Evolutionary conservation across 2,888 invertebrate genomes (phyloP).

Genomic region (Lacanobia oleracea): DNA sequence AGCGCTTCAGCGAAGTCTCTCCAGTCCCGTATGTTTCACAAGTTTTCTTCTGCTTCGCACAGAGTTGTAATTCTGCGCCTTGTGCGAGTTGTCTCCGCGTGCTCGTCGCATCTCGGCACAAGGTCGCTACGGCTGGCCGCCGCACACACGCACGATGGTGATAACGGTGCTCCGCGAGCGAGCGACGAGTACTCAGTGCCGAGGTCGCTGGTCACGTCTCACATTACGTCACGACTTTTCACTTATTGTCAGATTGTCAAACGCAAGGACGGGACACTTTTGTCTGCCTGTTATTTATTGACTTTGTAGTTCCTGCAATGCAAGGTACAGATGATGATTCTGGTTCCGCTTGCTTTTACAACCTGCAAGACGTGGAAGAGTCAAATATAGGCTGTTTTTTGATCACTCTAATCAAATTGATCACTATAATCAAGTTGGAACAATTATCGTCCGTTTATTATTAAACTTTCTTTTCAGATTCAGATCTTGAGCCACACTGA

Average conservation of each 20-base stretch:
- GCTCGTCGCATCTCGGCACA: constrained; percentile 21
- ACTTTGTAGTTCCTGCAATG: background rate
- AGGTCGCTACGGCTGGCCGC: constrained; percentile 25
- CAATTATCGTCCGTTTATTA: too few relatives aligned
- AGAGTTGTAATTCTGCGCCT: constrained; percentile 13
- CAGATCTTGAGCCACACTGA: background rate
- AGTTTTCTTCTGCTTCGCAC: background rate
- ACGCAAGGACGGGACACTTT: background rate
- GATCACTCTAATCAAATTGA: background rate
- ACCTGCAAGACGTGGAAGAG: background rate
- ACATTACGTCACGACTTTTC: constrained; percentile 1
- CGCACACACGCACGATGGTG: background rate
- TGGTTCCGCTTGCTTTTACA: background rate
- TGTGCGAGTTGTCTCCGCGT: background rate
- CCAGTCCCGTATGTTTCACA: background rate
- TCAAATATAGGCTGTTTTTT: background rate
- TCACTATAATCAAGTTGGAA: background rate
- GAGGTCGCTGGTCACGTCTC: constrained; percentile 1
- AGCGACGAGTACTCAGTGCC: constrained; percentile 3
- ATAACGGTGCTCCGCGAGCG: constrained; percentile 5
- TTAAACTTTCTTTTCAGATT: background rate
- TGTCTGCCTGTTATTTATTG: background rate
- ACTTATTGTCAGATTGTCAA: background rate
- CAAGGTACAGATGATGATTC: background rate
- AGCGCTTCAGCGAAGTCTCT: background rate